Evolutionary conservation across 2,113 vertebrate species (phyloP).

Genomic region (Sarotherodon lohbergeri): DNA sequence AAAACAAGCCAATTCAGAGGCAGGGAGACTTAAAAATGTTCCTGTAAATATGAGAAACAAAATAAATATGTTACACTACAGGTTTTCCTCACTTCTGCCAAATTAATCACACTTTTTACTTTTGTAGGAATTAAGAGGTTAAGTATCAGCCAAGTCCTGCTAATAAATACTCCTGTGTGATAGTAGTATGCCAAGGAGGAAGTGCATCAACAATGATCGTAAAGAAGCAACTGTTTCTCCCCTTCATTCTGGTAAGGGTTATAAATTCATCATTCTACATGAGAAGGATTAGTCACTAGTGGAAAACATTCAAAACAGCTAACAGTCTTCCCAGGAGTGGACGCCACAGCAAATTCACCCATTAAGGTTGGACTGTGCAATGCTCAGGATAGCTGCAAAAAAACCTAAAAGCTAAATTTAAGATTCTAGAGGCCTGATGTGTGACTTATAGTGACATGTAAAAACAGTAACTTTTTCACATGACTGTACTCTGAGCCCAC

Average conservation of each 20-base stretch:
- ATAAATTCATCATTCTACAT: neutral
- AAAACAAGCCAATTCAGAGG: neutral
- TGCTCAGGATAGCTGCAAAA: neutral
- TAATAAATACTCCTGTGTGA: neutral
- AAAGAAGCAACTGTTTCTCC: neutral
- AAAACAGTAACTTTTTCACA: neutral
- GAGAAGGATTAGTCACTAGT: neutral
- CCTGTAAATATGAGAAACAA: neutral
- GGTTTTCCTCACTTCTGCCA: neutral
- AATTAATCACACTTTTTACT: neutral
- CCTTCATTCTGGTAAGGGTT: neutral
- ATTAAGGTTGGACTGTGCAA: neutral
- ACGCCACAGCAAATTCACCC: neutral
- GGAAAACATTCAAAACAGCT: neutral
- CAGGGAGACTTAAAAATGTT: neutral
- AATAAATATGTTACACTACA: neutral
- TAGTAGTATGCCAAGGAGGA: neutral
- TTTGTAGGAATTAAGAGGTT: neutral
- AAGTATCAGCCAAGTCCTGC: neutral
- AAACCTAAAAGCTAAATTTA: neutral
- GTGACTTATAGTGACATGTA: neutral
- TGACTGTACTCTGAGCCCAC: neutral
- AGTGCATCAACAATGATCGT: neutral
- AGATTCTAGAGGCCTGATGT: neutral
- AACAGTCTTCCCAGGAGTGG: neutral